Percentiles rank a stretch among this genome's conserved stretches.
Evolutionary conservation across 2,797 vertebrate genomes (phyloP).

Genomic region (Anisognathus igniventris): DNA sequence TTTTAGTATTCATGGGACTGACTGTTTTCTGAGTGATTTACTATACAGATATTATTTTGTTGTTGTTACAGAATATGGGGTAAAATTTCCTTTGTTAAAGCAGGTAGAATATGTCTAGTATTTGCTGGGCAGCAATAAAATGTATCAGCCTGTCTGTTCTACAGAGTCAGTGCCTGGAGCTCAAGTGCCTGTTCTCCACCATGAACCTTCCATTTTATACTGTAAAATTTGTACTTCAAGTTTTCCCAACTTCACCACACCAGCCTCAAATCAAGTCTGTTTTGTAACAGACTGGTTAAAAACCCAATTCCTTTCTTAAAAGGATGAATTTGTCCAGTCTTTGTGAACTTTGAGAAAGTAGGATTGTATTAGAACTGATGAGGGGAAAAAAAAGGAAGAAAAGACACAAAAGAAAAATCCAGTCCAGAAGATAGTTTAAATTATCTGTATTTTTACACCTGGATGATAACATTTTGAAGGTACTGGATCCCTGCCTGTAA

Average conservation of each 20-base stretch:
- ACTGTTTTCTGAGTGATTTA: not conserved
- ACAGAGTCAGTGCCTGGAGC: not conserved
- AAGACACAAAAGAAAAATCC: not conserved
- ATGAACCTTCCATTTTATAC: not conserved
- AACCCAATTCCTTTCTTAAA: not conserved
- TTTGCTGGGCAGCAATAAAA: not conserved
- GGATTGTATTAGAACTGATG: not conserved
- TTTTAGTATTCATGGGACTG: not conserved
- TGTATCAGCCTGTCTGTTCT: not conserved
- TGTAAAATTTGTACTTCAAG: not conserved
- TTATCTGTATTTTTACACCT: not conserved
- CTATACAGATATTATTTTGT: not conserved
- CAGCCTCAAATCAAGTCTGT: not conserved
- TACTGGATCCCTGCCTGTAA: not conserved
- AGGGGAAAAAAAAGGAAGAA: not conserved
- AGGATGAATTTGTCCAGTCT: not conserved
- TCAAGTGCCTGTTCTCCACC: not conserved
- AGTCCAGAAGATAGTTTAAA: not conserved
- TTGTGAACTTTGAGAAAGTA: not conserved
- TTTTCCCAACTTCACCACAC: not conserved
- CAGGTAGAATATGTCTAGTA: not conserved
- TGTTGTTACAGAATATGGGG: not conserved
- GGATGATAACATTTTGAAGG: not conserved
- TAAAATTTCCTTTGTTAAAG: not conserved
- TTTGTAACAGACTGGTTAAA: not conserved